Conservation (phyloP, 2,113 vertebrate genomes). For the Toxotes jaculatrix region DNA sequence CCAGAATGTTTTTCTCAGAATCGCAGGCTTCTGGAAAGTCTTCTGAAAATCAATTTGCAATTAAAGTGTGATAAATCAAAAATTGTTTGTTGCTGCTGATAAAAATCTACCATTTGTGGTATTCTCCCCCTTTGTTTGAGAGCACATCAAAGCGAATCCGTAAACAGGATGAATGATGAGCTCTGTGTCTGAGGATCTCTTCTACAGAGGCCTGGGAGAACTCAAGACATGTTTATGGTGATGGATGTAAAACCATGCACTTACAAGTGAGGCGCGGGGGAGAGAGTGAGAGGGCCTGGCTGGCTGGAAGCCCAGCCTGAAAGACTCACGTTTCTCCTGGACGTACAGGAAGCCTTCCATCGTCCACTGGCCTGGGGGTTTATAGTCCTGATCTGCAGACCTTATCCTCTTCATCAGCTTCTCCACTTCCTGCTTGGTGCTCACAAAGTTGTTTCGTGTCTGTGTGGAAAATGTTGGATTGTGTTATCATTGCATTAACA, state of each 20-base stretch:
- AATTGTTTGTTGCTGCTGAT: conserved; percentile 70
- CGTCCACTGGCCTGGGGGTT: conserved; percentile 95
- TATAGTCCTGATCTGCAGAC: conserved; percentile 94
- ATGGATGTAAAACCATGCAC: conserved; percentile 69
- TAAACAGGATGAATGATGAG: conserved; percentile 76
- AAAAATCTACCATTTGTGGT: conserved; percentile 65
- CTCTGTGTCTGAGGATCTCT: conserved; percentile 57
- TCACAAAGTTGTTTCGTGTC: conserved; percentile 99
- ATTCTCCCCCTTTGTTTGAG: conserved; percentile 58
- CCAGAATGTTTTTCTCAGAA: conserved; percentile 44
- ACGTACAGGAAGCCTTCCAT: conserved; percentile 98
- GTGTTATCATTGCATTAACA: conserved; percentile 20
- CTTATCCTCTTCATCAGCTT: conserved; percentile 97
- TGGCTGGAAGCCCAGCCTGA: conserved; percentile 1
- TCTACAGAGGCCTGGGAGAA: conserved; percentile 66
- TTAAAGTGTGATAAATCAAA: conserved; percentile 69
- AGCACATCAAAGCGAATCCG: conserved; percentile 75
- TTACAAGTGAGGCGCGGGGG: conserved; percentile 23
- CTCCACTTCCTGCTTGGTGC: conserved; percentile 98
- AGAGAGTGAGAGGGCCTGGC: neutral
- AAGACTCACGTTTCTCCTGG: conserved; percentile 96
- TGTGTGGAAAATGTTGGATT: conserved; percentile 69
- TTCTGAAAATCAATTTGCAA: conserved; percentile 73
- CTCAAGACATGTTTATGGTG: conserved; percentile 72
- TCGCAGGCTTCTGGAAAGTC: conserved; percentile 55